Base-by-base conservation (phyloP, 2,888 invertebrate species). In the Pheosia tremula region DNA sequence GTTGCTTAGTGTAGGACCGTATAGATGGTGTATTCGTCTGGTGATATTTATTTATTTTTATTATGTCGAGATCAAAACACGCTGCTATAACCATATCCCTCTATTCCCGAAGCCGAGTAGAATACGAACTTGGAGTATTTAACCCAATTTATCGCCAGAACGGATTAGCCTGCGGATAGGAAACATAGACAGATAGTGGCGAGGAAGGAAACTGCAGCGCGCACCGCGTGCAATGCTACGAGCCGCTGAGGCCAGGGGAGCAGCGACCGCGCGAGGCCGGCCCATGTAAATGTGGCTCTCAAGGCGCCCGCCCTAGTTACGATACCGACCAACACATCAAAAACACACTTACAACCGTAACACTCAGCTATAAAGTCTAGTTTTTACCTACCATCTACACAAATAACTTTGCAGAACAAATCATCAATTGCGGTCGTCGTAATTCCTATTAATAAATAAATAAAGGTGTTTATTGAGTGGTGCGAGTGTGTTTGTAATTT, bases 291-390 rank as follows among this genome's bases (percentile, higher is more conserved):
- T 91, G 86, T 84, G 75, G 77, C 80, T 81, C 89, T 90, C 93
- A 92, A 93, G 92, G 93, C 82, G 79, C 79, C 80, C 85, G 92
- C 85, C 93, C 92, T 88, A 93, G 84, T 86, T 92, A 87, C 87
- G 69, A 57, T 64, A 58, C 63, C 67, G 74, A 73, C 77, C 75
- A 75, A 69, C 60, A 66, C 63, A 59, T 45, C 50, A 61, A 62
- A 70, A 71, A 59, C 68, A 62, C 62, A 67, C 64, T 62, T 64
- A 62, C 77, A 60, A 76, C 82, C 77, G 77, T 81, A 84, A 67
- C 67, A 47, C 74, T 36, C 60, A 52, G 10, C 37, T 64, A 63
- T 75, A 84, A 61, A 75, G 77, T 66, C 73, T 61, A 80, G 58
- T 75, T 62, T 83, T 65, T 63, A 56, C 43, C 62, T 64, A 41